Percentiles rank a stretch among this genome's conserved stretches.
Evolutionary conservation across 1,140 invertebrate genomes (phyloP).

Genomic region (Pachypeltis micranthus): DNA sequence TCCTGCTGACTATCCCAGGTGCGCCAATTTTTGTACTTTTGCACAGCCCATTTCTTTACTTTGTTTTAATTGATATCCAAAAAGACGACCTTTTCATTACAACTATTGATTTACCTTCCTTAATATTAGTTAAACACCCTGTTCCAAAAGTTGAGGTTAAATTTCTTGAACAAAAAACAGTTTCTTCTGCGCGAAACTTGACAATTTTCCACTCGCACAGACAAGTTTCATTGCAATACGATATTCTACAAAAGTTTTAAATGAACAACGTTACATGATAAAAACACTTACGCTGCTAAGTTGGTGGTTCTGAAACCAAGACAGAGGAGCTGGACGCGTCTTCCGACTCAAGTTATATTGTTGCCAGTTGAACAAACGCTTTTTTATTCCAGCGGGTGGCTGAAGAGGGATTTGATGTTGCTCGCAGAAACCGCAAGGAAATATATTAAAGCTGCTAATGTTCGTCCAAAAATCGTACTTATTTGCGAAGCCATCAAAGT

Average conservation of each 20-base stretch:
- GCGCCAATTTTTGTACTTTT: too few species aligned
- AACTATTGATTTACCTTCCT: too few species aligned
- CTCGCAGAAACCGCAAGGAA: slow-evolving; percentile 87
- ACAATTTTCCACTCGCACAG: too few species aligned
- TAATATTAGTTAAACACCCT: too few species aligned
- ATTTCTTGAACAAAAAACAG: too few species aligned
- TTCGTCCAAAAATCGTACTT: slow-evolving; percentile 91
- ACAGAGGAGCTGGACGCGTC: slow-evolving; percentile 55
- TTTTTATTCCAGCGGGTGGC: slow-evolving; percentile 56
- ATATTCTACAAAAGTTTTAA: background rate
- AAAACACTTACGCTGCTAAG: background rate
- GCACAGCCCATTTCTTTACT: too few species aligned
- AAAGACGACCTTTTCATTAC: too few species aligned
- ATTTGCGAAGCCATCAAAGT: slow-evolving; percentile 85
- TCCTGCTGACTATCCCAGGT: too few species aligned
- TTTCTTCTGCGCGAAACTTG: too few species aligned
- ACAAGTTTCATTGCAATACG: too few species aligned
- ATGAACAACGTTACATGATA: background rate
- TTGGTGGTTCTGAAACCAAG: slow-evolving; percentile 8
- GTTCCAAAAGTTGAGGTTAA: too few species aligned
- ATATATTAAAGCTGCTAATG: slow-evolving; percentile 79
- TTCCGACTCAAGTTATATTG: slow-evolving; percentile 67
- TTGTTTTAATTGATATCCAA: too few species aligned
- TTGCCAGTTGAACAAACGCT: slow-evolving; percentile 67
- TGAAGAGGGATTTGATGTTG: slow-evolving; percentile 60